Evolutionary conservation across 2,888 invertebrate species (phyloP).

Genomic region (Drosophila fulvimacula): DNA sequence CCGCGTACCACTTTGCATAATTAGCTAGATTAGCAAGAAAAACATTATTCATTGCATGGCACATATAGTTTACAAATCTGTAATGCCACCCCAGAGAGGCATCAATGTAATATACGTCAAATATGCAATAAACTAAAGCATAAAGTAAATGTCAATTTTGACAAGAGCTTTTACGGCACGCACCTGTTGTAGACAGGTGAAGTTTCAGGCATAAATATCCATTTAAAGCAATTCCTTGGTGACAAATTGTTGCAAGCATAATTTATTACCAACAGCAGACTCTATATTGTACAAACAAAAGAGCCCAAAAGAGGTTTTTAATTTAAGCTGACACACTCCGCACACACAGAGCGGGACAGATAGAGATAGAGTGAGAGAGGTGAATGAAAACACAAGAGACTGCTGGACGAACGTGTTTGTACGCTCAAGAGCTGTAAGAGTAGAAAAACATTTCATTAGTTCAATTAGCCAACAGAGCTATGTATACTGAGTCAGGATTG

Average conservation of each 20-base stretch:
- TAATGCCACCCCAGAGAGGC: not conserved
- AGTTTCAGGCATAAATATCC: slow-evolving; percentile 67
- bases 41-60: not conserved
- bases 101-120: not conserved
- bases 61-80: not conserved
- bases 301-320: slow-evolving; percentile 64
- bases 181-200: slow-evolving; percentile 23
- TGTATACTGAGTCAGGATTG: slow-evolving; percentile 36
- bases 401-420: slow-evolving; percentile 38
- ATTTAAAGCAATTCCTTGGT: slow-evolving; percentile 72
- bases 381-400: slow-evolving; percentile 6
- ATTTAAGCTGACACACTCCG: slow-evolving; percentile 47
- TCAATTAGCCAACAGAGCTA: slow-evolving; percentile 65
- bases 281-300: slow-evolving; percentile 64
- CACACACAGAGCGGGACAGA: not conserved
- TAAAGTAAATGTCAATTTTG: slow-evolving; percentile 28
- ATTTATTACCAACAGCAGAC: slow-evolving; percentile 68
- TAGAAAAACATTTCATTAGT: slow-evolving; percentile 74
- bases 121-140: slow-evolving; percentile 31
- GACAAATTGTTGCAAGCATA: slow-evolving; percentile 72
- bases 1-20: not conserved
- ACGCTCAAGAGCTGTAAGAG: slow-evolving; percentile 22
- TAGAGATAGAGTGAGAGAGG: not conserved
- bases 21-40: not conserved
- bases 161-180: slow-evolving; percentile 21